phyloP scores from a whole-genome alignment of 2,888 invertebrate genomes.

The Agrochola lota region DNA sequence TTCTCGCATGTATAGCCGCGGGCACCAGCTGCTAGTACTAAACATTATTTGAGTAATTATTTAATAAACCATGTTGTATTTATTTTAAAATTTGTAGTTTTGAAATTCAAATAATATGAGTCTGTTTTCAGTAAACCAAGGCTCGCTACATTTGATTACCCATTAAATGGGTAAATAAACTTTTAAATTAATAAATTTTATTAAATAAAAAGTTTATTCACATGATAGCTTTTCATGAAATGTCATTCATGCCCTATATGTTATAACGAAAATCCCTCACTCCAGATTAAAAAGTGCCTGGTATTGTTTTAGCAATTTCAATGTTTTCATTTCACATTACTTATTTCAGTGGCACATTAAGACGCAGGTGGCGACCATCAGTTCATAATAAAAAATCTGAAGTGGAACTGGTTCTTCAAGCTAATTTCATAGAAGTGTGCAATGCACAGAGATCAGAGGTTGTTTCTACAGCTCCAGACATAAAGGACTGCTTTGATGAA shows the following conservation, averaged over 20 bases:
- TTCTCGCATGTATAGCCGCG: too few species aligned
- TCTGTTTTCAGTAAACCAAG: too few species aligned
- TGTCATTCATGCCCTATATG: not conserved
- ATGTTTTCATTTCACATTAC: not conserved
- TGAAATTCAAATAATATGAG: not conserved
- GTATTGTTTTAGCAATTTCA: not conserved
- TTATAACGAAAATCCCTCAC: not conserved
- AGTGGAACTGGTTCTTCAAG: slow-evolving; percentile 93
- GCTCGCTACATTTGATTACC: not conserved
- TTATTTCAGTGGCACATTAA: slow-evolving; percentile 92
- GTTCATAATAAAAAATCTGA: slow-evolving; percentile 91
- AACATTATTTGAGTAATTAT: too few species aligned
- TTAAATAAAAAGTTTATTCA: not conserved
- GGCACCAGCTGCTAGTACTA: too few species aligned
- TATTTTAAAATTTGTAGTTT: too few species aligned
- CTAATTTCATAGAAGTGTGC: slow-evolving; percentile 93
- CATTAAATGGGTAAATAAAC: too few species aligned
- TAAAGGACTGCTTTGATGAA: slow-evolving; percentile 92
- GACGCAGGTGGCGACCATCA: slow-evolving; percentile 93
- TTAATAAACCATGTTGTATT: too few species aligned
- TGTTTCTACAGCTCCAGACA: slow-evolving; percentile 91
- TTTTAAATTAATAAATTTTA: too few species aligned
- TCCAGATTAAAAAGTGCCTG: not conserved
- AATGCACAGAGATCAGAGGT: slow-evolving; percentile 87
- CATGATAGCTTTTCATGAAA: not conserved